phyloP scores from a whole-genome alignment of 2,113 vertebrate species.

The Myotis lucifugus region DNA sequence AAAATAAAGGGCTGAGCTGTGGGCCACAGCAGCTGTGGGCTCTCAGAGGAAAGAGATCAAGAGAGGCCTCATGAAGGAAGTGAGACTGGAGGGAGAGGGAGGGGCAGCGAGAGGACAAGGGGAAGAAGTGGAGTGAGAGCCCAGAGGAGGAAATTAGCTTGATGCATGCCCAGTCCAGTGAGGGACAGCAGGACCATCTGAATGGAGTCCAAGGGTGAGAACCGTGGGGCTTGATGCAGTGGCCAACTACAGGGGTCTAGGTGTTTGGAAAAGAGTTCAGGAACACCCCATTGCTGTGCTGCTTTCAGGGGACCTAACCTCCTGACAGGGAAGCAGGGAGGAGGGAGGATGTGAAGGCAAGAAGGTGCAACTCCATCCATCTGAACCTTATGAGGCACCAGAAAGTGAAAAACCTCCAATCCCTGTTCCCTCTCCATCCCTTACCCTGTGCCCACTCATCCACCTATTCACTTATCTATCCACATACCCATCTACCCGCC shows the following conservation, averaged over 20 bases:
- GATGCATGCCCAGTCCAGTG: background rate
- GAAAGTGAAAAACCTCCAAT: background rate
- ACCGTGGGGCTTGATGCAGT: background rate
- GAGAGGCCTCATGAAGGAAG: background rate
- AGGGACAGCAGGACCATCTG: background rate
- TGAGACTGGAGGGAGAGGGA: background rate
- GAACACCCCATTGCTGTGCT: background rate
- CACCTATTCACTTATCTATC: background rate
- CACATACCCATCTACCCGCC: background rate
- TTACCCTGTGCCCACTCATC: background rate
- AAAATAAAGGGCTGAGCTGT: background rate
- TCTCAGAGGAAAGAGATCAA: background rate
- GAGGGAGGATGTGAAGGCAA: background rate
- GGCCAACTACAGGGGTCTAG: background rate
- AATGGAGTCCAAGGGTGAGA: background rate
- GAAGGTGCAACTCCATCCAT: background rate
- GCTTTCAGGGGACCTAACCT: background rate
- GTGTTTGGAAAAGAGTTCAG: background rate
- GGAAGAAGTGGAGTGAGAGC: background rate
- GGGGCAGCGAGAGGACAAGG: background rate
- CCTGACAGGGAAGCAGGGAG: background rate
- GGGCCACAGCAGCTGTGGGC: background rate
- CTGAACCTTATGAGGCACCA: background rate
- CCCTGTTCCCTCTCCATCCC: background rate
- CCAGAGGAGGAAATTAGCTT: background rate